Conservation (phyloP, 2,888 invertebrate genomes). For the Synanthedon formicaeformis region DNA sequence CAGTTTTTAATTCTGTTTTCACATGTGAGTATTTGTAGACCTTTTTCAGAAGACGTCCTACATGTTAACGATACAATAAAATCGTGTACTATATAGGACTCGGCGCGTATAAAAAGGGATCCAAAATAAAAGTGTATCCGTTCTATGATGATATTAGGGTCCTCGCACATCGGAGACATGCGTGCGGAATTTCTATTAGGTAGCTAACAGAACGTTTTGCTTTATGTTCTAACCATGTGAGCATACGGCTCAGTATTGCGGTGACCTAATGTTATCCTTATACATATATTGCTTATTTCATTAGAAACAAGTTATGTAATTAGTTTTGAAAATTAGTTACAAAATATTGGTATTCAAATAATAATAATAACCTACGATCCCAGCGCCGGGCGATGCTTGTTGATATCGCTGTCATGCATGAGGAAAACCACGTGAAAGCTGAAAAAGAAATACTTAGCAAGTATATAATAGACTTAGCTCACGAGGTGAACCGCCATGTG, state of each 20-base stretch:
- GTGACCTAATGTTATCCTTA: background rate
- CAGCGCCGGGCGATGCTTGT: no score
- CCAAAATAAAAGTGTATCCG: constrained; percentile 17
- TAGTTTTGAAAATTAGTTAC: no score
- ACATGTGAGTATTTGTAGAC: background rate
- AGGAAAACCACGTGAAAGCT: no score
- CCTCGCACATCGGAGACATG: constrained; percentile 40
- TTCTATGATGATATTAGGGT: constrained; percentile 36
- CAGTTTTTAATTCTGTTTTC: no score
- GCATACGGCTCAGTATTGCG: constrained; percentile 11
- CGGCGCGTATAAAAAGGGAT: constrained; percentile 26
- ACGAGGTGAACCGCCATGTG: no score
- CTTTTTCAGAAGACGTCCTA: background rate
- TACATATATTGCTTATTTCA: no score
- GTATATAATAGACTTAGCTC: no score
- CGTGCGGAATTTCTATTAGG: constrained; percentile 55
- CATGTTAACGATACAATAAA: constrained; percentile 10
- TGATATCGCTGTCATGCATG: no score
- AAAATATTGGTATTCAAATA: no score
- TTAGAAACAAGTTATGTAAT: no score
- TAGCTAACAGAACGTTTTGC: constrained; percentile 46
- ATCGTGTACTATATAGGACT: constrained; percentile 20
- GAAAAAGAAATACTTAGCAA: no score
- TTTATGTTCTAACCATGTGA: constrained; percentile 29
- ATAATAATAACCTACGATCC: no score